Base-by-base conservation (phyloP, 2,113 vertebrate genomes). In the Dasypus novemcinctus region DNA sequence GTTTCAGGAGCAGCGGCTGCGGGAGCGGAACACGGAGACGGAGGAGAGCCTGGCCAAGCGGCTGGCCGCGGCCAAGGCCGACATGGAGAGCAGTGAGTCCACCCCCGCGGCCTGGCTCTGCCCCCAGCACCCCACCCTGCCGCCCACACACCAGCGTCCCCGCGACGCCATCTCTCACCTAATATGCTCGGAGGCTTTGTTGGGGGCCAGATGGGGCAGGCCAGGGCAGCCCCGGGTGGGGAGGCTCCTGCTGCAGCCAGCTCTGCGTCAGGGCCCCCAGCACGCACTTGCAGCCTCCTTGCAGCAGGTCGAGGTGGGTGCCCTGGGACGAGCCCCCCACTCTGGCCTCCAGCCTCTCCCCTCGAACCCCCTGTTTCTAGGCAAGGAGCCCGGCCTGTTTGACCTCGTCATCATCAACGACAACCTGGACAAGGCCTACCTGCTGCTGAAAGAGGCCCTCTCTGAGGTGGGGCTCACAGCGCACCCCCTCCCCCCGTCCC, bases 11-110 rank as follows among this genome's bases (percentile, higher is more conserved):
- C 98, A 99, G 69, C 98, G 99, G 38, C 97, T 99, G 25, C 98
- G 99, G 49, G 99, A 98, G 91, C 98, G 99, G 10, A 98, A 99
- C 96, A 99, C 99, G 0, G 99, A 99, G 97, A 99, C 99, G 0
- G 99, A 99, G 96, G 99, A 99, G 86, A 99, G 98, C 94, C 98
- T 99, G 74, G 98, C 96, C 94, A 99, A 98, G 97, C 99, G 99
- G 85, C 93, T 99, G 96, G 69, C 90, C 0, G 98, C 99, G 0
- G 99, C 99, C 9, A 94, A 84, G 0, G 84, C 98, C 0, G 99
- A 99, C 82, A 98, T 99, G 97, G 99, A 99, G 75, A 98, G 99
- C 12, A 99, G 99, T 99, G 90, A 99, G 99, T 98, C 3, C 13
- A 17, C 43, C 59, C 17, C 4, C 18, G 17, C 36, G 23, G 20